These are phyloP conservation scores for Halictus quadricinctus DNA, from an alignment of 2,888 invertebrate genomes.

Conservation along the genomic window DNA sequence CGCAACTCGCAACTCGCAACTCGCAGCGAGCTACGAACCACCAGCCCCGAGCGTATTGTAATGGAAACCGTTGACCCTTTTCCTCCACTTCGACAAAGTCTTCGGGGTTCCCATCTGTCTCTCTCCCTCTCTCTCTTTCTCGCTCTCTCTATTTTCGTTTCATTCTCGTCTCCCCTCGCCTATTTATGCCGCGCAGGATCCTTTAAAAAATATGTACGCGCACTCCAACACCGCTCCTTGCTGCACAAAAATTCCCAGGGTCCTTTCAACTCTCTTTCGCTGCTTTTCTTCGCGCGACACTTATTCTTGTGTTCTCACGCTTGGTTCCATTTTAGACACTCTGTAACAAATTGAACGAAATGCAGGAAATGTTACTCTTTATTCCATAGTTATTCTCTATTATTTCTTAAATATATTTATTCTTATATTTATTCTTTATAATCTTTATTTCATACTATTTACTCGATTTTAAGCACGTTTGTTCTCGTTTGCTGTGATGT, in stretches of 20 bases:
- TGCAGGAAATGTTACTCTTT: neutral
- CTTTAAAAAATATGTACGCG: neutral
- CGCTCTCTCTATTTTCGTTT: neutral
- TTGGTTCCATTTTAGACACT: neutral
- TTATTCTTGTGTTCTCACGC: neutral
- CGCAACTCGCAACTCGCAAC: neutral
- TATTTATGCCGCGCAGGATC: neutral
- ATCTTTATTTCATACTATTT: no score
- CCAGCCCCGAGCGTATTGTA: conserved; percentile 12
- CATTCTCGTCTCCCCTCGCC: neutral
- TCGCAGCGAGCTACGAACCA: neutral
- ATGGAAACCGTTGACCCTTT: conserved; percentile 15
- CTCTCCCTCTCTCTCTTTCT: neutral
- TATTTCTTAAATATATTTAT: neutral
- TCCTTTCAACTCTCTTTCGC: neutral
- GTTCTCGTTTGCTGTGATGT: no score
- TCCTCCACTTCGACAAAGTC: neutral
- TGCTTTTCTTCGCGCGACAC: neutral
- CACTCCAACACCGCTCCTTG: neutral
- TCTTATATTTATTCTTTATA: neutral
- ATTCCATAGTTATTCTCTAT: neutral
- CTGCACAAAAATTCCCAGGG: neutral
- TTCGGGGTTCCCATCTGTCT: conserved; percentile 13
- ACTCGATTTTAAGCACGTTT: no score
- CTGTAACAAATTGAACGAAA: neutral